Base-by-base conservation (phyloP, 2,113 vertebrate species). In the Xenopus borealis region DNA sequence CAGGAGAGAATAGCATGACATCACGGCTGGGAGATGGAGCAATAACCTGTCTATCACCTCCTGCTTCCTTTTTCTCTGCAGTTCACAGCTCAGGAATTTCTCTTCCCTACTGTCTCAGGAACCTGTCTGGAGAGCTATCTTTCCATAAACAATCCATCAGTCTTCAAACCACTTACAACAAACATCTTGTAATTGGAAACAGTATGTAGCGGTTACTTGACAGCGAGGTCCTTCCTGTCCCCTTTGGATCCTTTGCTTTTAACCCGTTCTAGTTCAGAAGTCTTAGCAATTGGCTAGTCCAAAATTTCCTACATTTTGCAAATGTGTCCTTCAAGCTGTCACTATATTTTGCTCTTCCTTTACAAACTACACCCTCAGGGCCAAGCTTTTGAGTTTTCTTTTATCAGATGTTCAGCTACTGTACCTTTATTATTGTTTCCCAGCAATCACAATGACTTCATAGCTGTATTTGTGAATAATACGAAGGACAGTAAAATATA, bases 151-250 rank as follows among this genome's bases (percentile, higher is more conserved):
- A 79, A 71, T 52, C 69, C 68, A 66, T 71, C 63, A 61, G 69
- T 66, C 47, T 79, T 70, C 68, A 76, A 62, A 68, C 44, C 53
- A 62, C 68, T 76, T 72, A 72, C 62, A 62, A 69, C 23, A 66
- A 66, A 72, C 72, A 62, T 67, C 33, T 66, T 62, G 59, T 79
- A 67, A 66, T 72, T 79, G 72, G 78, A 70, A 79, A 75, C 65
- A 79, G 65, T 66, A 66, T 44, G 46, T 79, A 66, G 78, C 72
- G 65, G 67, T 70, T 62, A 71, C 65, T 66, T 76, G 72, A 45
- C 23, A 63, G 18, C 57, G 11, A 23, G 45, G 55, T 44, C 30
- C 46, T 58, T 55, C 64, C 63, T 33, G 47, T 52, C n/a, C 27
- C 62, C 45, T 62, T 44, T 4, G 47, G 75, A 69, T 70, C 75